Base-by-base conservation (phyloP, 2,797 vertebrate species). In the Cyprinella venusta region DNA sequence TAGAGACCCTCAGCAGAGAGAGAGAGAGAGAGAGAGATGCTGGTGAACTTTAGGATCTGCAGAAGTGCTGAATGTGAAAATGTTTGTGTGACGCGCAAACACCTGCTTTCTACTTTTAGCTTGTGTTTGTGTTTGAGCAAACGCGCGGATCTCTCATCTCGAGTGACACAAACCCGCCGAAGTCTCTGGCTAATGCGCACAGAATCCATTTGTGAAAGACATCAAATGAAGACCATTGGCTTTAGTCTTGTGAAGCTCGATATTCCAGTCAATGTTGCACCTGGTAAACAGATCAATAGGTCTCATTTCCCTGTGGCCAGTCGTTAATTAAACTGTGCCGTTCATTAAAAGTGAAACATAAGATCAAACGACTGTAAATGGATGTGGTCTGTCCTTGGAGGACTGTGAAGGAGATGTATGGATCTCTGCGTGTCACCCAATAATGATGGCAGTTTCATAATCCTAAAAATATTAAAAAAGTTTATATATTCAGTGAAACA, bases 241-340 rank as follows among this genome's bases (percentile, higher is more conserved):
- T 70, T 13, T 67, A 86, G 78, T 52, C 40, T 48, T 30, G 59
- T 48, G n/a, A 15, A n/a, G 45, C 56, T 85, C 65, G 36, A 70
- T 85, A 77, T 78, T 70, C 65, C 54, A 81, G 84, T 65, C 33
- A n/a, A 64, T 6, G 7, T 90, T 90, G 90, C 84, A 87, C 89
- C 89, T 79, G 36, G 90, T 91, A 92, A 94, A 94, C 91, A 92
- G 92, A 94, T 94, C 93, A 93, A 94, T 94, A 91, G 92, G 92
- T 89, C 91, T 92, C 33, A 93, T 94, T 94, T 94, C 90, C 91
- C 91, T 91, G 92, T 88, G 88, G 92, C 93, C 92, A 92, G 92
- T 92, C 92, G 90, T 92, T 94, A 94, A 94, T 94, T 93, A 94
- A 94, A 93, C 90, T 80, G 86, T 88, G 90, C 81, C 91, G 91